These are phyloP conservation scores for Bolinopsis microptera DNA, from an alignment of 37 sponge, comb jelly and placozoan species.

Conservation along the genomic window DNA sequence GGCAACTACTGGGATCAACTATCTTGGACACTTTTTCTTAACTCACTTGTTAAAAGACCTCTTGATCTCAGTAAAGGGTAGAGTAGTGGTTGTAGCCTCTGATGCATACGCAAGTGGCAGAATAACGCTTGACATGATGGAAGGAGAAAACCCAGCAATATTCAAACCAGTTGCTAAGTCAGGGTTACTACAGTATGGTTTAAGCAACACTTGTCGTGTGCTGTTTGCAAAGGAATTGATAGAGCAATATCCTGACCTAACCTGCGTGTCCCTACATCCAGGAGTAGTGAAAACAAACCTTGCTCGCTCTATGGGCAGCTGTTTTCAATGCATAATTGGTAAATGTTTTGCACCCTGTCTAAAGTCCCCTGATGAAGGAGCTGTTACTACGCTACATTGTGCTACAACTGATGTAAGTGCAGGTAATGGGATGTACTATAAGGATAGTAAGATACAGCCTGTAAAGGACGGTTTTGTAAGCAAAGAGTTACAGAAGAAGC, in stretches of 20 bases:
- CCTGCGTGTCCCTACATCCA: not conserved
- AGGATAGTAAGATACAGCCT: not conserved
- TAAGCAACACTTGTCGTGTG: not conserved
- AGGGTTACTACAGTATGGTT: not conserved
- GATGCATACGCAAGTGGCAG: not conserved
- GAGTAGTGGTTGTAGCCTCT: slow-evolving; percentile 12
- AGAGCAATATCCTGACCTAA: not conserved
- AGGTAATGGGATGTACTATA: not conserved
- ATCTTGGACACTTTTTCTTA: slow-evolving; percentile 12
- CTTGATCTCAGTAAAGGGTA: not conserved
- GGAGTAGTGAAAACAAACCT: not conserved
- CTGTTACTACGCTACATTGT: not conserved
- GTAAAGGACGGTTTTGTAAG: not conserved
- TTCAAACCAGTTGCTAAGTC: slow-evolving; percentile 12
- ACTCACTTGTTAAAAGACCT: not conserved
- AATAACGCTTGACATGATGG: not conserved
- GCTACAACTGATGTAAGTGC: slow-evolving; percentile 9
- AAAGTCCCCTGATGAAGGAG: slow-evolving; percentile 35
- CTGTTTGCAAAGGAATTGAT: not conserved
- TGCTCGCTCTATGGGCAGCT: not conserved
- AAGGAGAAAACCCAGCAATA: slow-evolving; percentile 8
- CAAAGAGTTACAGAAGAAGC: slow-evolving; percentile 12
- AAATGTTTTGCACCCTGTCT: not conserved
- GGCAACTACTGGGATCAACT: slow-evolving; percentile 32
- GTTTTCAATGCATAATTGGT: not conserved